These are phyloP conservation scores for Aphaenogaster floridana DNA, from an alignment of 1,140 invertebrate genomes.

Conservation along the genomic window DNA sequence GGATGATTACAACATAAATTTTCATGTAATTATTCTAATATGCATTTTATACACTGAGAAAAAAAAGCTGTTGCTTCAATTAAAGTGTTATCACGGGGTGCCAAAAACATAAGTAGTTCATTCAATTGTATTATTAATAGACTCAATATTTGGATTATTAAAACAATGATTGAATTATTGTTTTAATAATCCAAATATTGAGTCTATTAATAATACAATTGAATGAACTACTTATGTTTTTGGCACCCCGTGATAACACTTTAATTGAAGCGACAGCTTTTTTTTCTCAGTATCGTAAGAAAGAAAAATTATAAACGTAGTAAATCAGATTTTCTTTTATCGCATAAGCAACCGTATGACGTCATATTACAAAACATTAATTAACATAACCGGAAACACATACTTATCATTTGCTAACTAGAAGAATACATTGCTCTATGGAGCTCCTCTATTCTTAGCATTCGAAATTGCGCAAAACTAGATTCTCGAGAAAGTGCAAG, in stretches of 20 bases:
- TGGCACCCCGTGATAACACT: no score
- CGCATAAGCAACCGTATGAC: not conserved
- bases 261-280: no score
- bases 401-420: not conserved
- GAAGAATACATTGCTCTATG: not conserved
- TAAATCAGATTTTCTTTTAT: not conserved
- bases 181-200: no score
- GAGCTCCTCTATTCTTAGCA: not conserved
- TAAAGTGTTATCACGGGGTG: no score
- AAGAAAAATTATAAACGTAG: not conserved
- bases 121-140: no score
- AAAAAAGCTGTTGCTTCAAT: no score
- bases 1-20: not conserved
- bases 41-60: not conserved
- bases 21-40: not conserved
- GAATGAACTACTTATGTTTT: no score
- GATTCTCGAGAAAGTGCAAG: slow-evolving; percentile 11
- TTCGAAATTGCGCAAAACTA: slow-evolving; percentile 21
- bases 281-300: not conserved
- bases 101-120: no score
- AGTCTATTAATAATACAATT: no score
- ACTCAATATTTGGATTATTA: no score
- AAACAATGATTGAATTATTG: no score
- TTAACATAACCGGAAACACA: slow-evolving; percentile 26
- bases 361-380: slow-evolving; percentile 32